A percentile compares a stretch with the other conserved stretches of the same genome.
These are phyloP conservation scores for Pteropus alecto DNA, from an alignment of 2,113 vertebrate genomes.

Conservation along the genomic window DNA sequence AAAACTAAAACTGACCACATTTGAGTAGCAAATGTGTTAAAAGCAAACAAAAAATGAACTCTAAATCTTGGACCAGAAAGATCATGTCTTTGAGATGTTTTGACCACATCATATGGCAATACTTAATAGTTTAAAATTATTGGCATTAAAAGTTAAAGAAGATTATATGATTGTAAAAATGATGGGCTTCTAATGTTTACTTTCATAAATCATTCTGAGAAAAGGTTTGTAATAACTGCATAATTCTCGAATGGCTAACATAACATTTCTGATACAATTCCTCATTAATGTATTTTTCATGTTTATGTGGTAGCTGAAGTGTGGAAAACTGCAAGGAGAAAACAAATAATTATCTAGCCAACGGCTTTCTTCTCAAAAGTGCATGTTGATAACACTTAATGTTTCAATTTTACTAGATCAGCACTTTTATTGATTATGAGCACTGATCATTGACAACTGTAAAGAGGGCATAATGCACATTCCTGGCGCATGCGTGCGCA, in stretches of 20 bases:
- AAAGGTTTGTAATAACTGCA: background rate
- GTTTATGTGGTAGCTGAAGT: background rate
- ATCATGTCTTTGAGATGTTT: background rate
- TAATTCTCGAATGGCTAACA: background rate
- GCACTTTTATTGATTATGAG: background rate
- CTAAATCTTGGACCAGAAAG: background rate
- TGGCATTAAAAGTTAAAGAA: background rate
- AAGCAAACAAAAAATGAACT: background rate
- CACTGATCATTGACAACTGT: background rate
- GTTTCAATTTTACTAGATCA: background rate
- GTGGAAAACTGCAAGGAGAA: background rate
- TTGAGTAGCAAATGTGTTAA: background rate
- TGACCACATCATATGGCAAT: background rate
- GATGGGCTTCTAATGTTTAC: background rate
- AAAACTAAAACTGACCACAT: background rate
- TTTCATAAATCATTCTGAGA: background rate
- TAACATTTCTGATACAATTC: background rate
- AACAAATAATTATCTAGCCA: background rate
- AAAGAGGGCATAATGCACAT: background rate
- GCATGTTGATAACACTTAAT: background rate
- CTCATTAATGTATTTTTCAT: background rate
- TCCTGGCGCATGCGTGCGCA: background rate
- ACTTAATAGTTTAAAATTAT: background rate
- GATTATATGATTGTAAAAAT: background rate
- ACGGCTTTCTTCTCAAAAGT: background rate